A percentile compares a stretch with the other conserved stretches of the same genome.
phyloP scores from a whole-genome alignment of 2,797 vertebrate species.

The Aldrovandia affinis region DNA sequence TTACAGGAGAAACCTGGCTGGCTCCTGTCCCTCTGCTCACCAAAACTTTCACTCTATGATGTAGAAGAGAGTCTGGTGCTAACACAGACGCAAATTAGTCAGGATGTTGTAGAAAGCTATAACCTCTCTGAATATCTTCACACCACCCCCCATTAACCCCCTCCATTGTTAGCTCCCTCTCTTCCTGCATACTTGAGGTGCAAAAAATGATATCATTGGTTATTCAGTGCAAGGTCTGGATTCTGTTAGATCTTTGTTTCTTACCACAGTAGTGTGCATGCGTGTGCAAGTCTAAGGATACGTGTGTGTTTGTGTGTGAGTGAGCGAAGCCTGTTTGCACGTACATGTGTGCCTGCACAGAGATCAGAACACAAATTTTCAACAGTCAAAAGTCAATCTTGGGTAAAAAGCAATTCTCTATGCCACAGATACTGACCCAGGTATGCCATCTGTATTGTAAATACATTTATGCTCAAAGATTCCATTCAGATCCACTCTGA shows the following conservation, averaged over 20 bases:
- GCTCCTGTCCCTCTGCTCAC: neutral
- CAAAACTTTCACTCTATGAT: neutral
- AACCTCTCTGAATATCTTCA: slow-evolving; percentile 25
- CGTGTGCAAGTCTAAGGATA: too few relatives aligned
- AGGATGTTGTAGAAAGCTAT: neutral
- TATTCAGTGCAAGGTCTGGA: neutral
- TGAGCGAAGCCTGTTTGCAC: neutral
- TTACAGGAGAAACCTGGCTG: neutral
- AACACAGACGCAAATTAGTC: neutral
- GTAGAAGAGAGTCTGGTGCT: neutral
- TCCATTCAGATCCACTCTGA: too few relatives aligned
- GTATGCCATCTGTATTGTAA: too few relatives aligned
- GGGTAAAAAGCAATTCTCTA: neutral
- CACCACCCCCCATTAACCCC: neutral
- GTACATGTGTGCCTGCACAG: neutral
- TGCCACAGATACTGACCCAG: too few relatives aligned
- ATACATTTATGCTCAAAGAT: too few relatives aligned
- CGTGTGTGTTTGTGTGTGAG: neutral
- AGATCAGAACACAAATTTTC: neutral
- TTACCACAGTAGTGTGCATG: neutral
- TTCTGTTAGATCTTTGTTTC: slow-evolving; percentile 13
- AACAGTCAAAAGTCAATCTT: neutral
- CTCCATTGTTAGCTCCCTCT: neutral
- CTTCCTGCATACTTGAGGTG: slow-evolving; percentile 7
- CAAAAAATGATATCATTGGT: slow-evolving; percentile 17